Percentiles rank a stretch among this genome's conserved stretches.
These are phyloP conservation scores for Fulmarus glacialis DNA, from an alignment of 2,113 vertebrate species.

Conservation along the genomic window DNA sequence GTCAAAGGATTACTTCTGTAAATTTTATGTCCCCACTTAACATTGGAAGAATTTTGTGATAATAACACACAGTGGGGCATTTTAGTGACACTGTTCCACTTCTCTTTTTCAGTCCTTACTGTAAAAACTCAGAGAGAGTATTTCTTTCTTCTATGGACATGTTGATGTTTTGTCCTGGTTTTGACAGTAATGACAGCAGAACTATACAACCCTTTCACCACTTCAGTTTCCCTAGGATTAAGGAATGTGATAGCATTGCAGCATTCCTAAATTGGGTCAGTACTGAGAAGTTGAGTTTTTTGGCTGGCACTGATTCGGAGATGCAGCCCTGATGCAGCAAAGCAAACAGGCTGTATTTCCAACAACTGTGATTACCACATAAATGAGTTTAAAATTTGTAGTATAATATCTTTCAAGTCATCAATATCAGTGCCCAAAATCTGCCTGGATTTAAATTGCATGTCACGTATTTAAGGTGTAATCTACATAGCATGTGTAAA, in stretches of 20 bases:
- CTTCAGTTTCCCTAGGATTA: neutral
- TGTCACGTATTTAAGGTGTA: neutral
- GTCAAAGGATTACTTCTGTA: neutral
- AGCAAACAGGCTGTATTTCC: neutral
- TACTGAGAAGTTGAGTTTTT: neutral
- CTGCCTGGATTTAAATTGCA: neutral
- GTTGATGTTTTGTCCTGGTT: neutral
- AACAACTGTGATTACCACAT: neutral
- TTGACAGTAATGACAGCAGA: constrained; percentile 1
- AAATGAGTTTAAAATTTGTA: neutral
- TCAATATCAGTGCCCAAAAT: neutral
- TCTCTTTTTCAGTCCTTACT: neutral
- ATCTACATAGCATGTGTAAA: constrained; percentile 8
- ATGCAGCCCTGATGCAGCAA: neutral
- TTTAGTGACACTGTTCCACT: neutral
- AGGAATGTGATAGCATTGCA: neutral
- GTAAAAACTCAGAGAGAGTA: neutral
- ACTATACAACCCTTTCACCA: neutral
- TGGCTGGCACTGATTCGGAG: neutral
- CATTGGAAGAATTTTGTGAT: neutral
- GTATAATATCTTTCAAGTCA: neutral
- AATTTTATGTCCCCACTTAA: neutral
- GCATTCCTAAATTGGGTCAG: neutral
- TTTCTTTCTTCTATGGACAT: neutral
- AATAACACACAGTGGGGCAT: neutral